phyloP scores from a whole-genome alignment of 2,113 vertebrate genomes.

The Marcusenius ussheri region DNA sequence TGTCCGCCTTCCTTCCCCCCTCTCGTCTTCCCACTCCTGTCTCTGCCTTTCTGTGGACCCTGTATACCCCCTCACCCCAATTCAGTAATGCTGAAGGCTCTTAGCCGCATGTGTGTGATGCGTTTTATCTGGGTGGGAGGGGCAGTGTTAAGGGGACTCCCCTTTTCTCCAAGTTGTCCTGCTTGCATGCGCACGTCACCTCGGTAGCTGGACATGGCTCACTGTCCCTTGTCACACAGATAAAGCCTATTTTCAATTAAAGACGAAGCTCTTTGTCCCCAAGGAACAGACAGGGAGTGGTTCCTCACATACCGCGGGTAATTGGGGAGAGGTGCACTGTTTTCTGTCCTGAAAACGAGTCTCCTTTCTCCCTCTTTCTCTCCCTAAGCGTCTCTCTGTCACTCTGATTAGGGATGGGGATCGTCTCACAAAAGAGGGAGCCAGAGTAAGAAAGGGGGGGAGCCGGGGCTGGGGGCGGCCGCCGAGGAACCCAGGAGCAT shows the following conservation, averaged over 20 bases:
- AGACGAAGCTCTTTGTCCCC: conserved; percentile 8
- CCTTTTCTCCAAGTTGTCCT: not conserved
- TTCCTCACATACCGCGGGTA: not conserved
- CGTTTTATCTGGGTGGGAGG: not conserved
- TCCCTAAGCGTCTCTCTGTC: conserved; percentile 23
- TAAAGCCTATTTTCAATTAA: conserved; percentile 13
- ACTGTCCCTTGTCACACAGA: conserved; percentile 3
- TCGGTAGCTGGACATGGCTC: not conserved
- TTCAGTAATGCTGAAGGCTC: not conserved
- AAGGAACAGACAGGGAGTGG: conserved; percentile 4
- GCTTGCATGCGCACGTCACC: too few species aligned
- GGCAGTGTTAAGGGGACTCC: not conserved
- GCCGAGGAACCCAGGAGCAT: not conserved
- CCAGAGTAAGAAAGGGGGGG: not conserved
- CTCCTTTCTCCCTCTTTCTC: conserved; percentile 19
- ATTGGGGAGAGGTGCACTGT: not conserved
- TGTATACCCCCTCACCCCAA: not conserved
- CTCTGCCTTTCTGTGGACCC: not conserved
- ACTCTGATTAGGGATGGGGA: conserved; percentile 25
- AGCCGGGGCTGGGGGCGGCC: not conserved
- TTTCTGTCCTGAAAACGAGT: not conserved
- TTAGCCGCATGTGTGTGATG: not conserved
- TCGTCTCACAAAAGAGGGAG: conserved; percentile 19
- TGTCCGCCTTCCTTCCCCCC: not conserved
- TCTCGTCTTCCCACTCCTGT: too few species aligned